Conservation (phyloP, 2,888 invertebrate species). For the Onthophagus sagittarius region DNA sequence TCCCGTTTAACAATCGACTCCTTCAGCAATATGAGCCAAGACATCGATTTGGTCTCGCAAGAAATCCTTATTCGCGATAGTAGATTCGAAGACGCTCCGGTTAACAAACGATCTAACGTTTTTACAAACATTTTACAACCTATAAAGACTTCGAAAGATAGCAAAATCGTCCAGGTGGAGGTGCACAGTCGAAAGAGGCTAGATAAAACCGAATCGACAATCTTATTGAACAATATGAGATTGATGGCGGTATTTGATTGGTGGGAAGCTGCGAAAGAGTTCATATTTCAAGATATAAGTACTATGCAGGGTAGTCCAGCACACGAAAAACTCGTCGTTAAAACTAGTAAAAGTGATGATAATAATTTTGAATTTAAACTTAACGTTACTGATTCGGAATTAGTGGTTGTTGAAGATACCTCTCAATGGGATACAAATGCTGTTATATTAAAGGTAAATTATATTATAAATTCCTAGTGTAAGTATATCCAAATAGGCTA, state of each 20-base stretch:
- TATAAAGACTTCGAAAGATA: conserved; percentile 35
- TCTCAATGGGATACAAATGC: conserved; percentile 88
- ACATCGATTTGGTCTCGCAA: conserved; percentile 88
- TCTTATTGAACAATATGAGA: conserved; percentile 90
- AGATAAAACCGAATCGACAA: conserved; percentile 74
- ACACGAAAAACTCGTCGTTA: conserved; percentile 32
- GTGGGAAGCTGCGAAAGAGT: conserved; percentile 82
- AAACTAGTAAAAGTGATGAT: conserved; percentile 23
- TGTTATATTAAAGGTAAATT: conserved; percentile 73
- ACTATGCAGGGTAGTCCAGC: conserved; percentile 29
- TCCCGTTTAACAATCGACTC: conserved; percentile 82
- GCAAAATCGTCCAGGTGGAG: conserved; percentile 44
- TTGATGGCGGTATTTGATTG: conserved; percentile 91
- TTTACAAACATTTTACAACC: conserved; percentile 87
- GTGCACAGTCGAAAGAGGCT: conserved; percentile 57
- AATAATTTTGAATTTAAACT: conserved; percentile 78
- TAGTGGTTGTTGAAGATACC: conserved; percentile 90
- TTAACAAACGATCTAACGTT: conserved; percentile 74
- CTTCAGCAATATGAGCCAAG: conserved; percentile 84
- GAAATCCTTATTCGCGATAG: conserved; percentile 82
- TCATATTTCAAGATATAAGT: conserved; percentile 56
- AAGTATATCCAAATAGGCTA: no score
- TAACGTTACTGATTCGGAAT: conserved; percentile 92
- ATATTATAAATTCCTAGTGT: no score
- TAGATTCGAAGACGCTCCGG: conserved; percentile 62